phyloP scores from a whole-genome alignment of 2,113 vertebrate species.

The Oreocharis arfaki region DNA sequence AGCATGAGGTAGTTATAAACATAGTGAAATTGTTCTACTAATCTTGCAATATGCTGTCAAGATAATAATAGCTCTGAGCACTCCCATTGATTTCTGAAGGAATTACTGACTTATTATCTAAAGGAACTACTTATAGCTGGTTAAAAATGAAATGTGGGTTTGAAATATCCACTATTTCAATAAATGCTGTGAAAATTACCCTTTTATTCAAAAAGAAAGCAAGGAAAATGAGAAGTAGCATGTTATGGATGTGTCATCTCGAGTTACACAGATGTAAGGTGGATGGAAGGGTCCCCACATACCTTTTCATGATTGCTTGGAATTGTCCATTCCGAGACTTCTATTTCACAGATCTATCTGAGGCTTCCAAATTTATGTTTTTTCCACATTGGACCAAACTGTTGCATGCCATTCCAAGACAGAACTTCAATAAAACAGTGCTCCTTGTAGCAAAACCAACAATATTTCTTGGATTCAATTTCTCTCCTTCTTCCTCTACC shows the following conservation, averaged over 20 bases:
- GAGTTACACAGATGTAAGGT: neutral
- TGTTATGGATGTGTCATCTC: neutral
- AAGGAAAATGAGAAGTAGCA: neutral
- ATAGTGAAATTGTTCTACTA: conserved; percentile 21
- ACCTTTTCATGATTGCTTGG: neutral
- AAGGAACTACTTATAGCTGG: neutral
- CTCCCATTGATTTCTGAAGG: conserved; percentile 39
- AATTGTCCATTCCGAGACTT: neutral
- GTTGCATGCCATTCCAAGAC: neutral
- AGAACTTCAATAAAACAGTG: neutral
- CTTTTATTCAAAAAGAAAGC: neutral
- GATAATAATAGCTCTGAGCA: conserved; percentile 31
- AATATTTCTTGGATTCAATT: neutral
- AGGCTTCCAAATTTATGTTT: neutral
- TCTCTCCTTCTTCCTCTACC: neutral
- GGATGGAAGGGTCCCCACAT: neutral
- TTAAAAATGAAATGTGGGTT: neutral
- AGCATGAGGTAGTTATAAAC: conserved; percentile 6
- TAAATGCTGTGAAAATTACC: conserved; percentile 5
- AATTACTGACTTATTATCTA: conserved; percentile 34
- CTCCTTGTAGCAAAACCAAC: neutral
- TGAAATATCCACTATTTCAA: neutral
- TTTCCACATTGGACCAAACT: neutral
- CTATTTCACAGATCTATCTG: neutral
- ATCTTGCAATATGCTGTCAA: conserved; percentile 32